Evolutionary conservation across 2,888 invertebrate genomes (phyloP).

Genomic region (Perithous albicinctus): DNA sequence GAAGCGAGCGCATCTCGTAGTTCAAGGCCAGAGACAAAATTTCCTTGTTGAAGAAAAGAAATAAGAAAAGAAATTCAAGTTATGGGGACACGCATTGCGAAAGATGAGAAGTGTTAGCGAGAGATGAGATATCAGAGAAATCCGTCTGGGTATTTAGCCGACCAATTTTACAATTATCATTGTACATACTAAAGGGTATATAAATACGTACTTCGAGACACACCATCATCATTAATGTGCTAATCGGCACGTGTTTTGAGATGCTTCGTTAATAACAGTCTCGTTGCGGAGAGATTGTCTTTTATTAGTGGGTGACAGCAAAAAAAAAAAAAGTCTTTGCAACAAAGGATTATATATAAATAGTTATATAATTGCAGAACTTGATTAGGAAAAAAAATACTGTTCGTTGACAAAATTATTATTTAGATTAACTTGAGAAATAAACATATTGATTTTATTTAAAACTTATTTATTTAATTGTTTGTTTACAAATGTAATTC

Average conservation of each 20-base stretch:
- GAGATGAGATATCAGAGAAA: conserved; percentile 50
- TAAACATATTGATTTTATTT: background rate
- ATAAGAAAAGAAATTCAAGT: background rate
- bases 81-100: background rate
- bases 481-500: background rate
- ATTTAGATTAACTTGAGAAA: background rate
- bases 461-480: background rate
- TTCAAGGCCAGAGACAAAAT: conserved; percentile 66
- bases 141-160: conserved; percentile 66
- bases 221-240: conserved; percentile 16
- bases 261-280: background rate
- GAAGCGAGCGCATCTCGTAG: conserved; percentile 86
- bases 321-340: background rate
- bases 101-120: background rate
- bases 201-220: conserved; percentile 19
- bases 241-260: background rate
- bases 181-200: conserved; percentile 62
- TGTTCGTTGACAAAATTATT: background rate
- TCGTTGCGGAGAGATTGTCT: background rate
- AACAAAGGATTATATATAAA: background rate
- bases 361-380: background rate
- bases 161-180: conserved; percentile 64
- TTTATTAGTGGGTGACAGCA: background rate
- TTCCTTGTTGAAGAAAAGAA: conserved; percentile 24
- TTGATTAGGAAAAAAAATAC: background rate